These are phyloP conservation scores for Coenobita brevimanus DNA, from an alignment of 1,140 invertebrate species.

Conservation along the genomic window DNA sequence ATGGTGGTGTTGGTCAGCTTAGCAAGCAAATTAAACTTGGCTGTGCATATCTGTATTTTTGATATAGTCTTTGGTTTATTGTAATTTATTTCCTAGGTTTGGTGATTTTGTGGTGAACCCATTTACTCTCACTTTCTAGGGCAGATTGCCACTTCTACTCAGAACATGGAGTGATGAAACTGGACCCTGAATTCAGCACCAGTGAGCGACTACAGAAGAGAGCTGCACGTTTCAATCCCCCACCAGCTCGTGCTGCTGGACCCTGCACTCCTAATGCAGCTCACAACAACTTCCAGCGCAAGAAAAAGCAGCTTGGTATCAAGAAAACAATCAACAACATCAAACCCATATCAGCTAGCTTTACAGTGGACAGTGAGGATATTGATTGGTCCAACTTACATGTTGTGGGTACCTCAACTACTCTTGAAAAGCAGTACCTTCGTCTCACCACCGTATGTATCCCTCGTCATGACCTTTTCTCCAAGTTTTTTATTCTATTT, in stretches of 20 bases:
- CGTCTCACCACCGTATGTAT: conserved; percentile 87
- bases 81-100: no score
- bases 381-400: conserved; percentile 89
- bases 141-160: conserved; percentile 79
- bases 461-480: neutral
- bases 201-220: conserved; percentile 75
- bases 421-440: conserved; percentile 96
- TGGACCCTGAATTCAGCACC: conserved; percentile 73
- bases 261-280: neutral
- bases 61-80: no score
- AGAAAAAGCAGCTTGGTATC: conserved; percentile 51
- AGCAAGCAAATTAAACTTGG: no score
- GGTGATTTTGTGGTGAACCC: no score
- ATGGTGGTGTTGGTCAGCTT: no score
- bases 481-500: no score
- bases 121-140: neutral
- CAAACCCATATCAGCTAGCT: neutral
- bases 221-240: conserved; percentile 85
- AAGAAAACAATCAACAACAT: conserved; percentile 50
- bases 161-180: conserved; percentile 77
- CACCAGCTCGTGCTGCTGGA: no score
- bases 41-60: no score
- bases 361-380: conserved; percentile 76
- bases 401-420: conserved; percentile 93
- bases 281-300: neutral